phyloP scores from a whole-genome alignment of 1,140 invertebrate genomes.

The Drosophila repleta region DNA sequence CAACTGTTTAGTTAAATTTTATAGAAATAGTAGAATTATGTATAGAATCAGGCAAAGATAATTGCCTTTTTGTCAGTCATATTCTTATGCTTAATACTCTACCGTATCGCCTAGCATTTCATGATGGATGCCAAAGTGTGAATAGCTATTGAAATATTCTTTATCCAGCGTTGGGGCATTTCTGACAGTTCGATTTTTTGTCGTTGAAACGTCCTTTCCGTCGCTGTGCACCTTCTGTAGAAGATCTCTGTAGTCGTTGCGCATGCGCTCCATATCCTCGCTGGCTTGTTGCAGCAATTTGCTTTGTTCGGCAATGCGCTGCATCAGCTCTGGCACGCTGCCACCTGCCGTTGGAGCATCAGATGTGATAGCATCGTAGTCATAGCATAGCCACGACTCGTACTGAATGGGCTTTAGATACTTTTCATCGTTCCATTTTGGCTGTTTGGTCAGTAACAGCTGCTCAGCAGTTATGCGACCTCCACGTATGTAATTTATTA shows the following conservation, averaged over 20 bases:
- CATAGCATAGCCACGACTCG: constrained; percentile 94
- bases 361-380: constrained; percentile 55
- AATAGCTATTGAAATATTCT: constrained; percentile 97
- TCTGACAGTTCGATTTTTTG: constrained; percentile 47
- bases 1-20: constrained; percentile 51
- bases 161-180: constrained; percentile 86
- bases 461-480: constrained; percentile 86
- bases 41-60: too few relatives aligned
- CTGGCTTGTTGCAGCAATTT: constrained; percentile 85
- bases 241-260: constrained; percentile 85
- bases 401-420: constrained; percentile 92
- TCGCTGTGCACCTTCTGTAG: constrained; percentile 72
- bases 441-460: constrained; percentile 85
- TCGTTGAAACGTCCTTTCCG: constrained; percentile 50
- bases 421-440: constrained; percentile 89
- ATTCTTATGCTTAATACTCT: background rate
- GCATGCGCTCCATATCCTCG: constrained; percentile 88
- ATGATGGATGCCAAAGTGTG: constrained; percentile 99
- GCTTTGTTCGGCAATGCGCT: constrained; percentile 49
- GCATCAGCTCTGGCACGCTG: constrained; percentile 33
- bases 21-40: too few relatives aligned
- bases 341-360: constrained; percentile 8
- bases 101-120: constrained; percentile 92
- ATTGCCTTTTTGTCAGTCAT: too few relatives aligned
- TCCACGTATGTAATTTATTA: constrained; percentile 93